Evolutionary conservation across 2,888 invertebrate genomes (phyloP).

Genomic region (Cosmia pyralina): DNA sequence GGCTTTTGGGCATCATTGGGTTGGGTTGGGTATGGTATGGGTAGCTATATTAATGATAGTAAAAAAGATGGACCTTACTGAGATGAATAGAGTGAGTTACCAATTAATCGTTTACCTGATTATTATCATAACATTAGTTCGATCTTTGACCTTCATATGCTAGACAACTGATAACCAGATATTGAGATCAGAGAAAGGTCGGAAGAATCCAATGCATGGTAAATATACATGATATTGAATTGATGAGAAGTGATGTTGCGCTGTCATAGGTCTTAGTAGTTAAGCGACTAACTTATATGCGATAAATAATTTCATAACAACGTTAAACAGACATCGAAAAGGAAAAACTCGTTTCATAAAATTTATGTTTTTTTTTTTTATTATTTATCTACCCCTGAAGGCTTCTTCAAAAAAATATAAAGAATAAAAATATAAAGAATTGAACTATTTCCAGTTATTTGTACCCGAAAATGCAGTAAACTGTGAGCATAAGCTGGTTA

Average conservation of each 20-base stretch:
- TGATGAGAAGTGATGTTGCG: background rate
- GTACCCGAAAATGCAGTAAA: background rate
- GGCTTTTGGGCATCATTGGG: too few species aligned
- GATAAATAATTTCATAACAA: background rate
- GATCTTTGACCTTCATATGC: background rate
- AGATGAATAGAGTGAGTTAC: background rate
- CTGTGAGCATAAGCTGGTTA: background rate
- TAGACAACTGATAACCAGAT: background rate
- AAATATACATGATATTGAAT: background rate
- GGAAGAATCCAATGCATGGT: background rate
- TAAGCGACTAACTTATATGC: background rate
- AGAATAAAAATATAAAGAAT: background rate
- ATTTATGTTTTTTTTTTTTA: too few species aligned
- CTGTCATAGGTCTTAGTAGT: background rate
- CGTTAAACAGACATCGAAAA: background rate
- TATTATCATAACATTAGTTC: background rate
- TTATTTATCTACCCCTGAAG: background rate
- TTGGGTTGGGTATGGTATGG: too few species aligned
- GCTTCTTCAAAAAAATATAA: background rate
- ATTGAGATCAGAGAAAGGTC: background rate
- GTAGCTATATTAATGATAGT: too few species aligned
- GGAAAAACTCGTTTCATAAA: background rate
- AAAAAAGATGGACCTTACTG: background rate
- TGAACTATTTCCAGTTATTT: too few species aligned
- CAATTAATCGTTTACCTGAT: background rate